Percentiles rank a stretch among this genome's conserved stretches.
Evolutionary conservation across 2,113 vertebrate species (phyloP).

Genomic region (Centropus unirufus): DNA sequence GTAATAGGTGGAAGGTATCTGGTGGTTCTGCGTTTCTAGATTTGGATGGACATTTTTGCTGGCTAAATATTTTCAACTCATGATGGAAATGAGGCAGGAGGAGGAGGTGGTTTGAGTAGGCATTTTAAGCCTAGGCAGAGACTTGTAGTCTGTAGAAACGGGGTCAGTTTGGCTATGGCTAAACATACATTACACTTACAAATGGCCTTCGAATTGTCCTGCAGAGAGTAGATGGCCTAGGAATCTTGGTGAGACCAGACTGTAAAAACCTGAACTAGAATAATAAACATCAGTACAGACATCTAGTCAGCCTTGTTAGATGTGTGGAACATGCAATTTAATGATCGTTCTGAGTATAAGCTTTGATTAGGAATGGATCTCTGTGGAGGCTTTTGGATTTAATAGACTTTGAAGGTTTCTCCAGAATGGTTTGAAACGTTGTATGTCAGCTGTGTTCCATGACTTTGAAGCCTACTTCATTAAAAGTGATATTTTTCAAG

Average conservation of each 20-base stretch:
- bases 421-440: not conserved
- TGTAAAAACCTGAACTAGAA: not conserved
- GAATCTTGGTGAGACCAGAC: not conserved
- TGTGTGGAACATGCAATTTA: not conserved
- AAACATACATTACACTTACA: not conserved
- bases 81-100: not conserved
- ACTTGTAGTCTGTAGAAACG: not conserved
- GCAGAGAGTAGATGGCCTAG: not conserved
- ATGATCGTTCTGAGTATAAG: not conserved
- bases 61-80: not conserved
- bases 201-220: not conserved
- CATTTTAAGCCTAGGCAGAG: not conserved
- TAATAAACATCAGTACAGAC: not conserved
- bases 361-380: not conserved
- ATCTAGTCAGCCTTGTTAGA: not conserved
- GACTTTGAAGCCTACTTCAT: not conserved
- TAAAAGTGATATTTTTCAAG: not conserved
- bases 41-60: not conserved
- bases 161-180: rapidly evolving
- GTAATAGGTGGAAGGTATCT: not conserved
- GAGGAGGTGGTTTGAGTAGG: not conserved
- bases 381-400: not conserved
- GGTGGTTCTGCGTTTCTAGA: not conserved
- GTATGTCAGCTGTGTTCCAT: not conserved
- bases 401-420: not conserved